Conservation (phyloP, 2,888 invertebrate genomes). For the Coenonympha arcania region DNA sequence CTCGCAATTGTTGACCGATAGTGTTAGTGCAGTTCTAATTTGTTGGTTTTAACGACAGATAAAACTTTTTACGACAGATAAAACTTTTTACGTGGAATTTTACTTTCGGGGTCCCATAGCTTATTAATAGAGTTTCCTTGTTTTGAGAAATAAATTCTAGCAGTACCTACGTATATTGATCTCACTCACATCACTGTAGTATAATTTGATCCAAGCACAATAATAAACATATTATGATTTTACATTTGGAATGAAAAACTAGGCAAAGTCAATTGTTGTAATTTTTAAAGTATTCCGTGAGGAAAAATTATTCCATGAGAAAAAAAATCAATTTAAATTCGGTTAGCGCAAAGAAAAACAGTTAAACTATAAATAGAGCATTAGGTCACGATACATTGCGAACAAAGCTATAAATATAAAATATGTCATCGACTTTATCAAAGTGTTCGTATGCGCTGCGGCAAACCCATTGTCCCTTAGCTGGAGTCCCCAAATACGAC, state of each 20-base stretch:
- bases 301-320: too few relatives aligned
- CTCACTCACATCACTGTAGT: too few relatives aligned
- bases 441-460: conserved; percentile 1
- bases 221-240: too few relatives aligned
- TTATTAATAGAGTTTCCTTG: too few relatives aligned
- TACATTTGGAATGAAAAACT: too few relatives aligned
- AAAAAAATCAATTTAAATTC: neutral
- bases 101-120: too few relatives aligned
- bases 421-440: neutral
- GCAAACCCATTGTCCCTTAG: conserved; percentile 1
- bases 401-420: conserved; percentile 1
- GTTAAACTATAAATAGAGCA: conserved; percentile 5
- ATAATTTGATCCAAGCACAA: too few relatives aligned
- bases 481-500: neutral
- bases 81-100: neutral
- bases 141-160: too few relatives aligned
- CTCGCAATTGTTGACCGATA: conserved; percentile 4
- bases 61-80: neutral
- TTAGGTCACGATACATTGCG: neutral
- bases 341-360: neutral
- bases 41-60: neutral
- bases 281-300: too few relatives aligned
- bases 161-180: too few relatives aligned
- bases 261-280: too few relatives aligned
- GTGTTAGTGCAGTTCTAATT: neutral